Base-by-base conservation (phyloP, 2,113 vertebrate genomes). In the Taurulus bubalis region DNA sequence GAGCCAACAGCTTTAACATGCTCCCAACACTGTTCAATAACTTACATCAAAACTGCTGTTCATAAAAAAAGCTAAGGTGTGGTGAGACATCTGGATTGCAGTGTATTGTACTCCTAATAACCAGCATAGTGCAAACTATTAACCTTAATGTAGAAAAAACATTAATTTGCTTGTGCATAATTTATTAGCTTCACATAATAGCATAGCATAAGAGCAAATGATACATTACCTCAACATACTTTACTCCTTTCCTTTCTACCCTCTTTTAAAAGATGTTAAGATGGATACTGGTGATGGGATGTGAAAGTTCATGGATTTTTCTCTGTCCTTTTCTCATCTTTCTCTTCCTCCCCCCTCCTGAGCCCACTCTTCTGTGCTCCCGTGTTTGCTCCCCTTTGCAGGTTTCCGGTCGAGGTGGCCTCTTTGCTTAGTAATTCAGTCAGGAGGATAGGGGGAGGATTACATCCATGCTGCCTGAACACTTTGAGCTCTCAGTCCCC, bases 361-460 rank as follows among this genome's bases (percentile, higher is more conserved):
- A 77, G 53, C 65, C 55, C 36, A 14, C 70, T 82, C 75, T 14
- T 59, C 32, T 30, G 3, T 6, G 11, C 63, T 77, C 59, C 56
- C 2, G n/a, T 40, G 67, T 73, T 79, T 63, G 6, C 73, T 78
- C 59, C 80, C 70, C 62, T 65, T 9, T 51, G 56, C 30, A 59
- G 20, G 63, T 69, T 87, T 74, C 90, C 79, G 65, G 74, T 59
- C 14, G 69, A 82, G 86, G 72, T 77, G 83, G 87, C 85, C 84
- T 85, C 79, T 84, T 85, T 82, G 81, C 77, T 64, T 72, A 62
- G 87, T 88, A 84, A 87, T 87, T 88, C 87, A 85, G 85, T 91
- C 67, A 78, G 87, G 77, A 84, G 84, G 75, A 88, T 84, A 89
- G 3, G 34, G 34, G 91, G 83, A 90, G 87, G 77, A 91, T 91